Base-by-base conservation (phyloP, 2,113 vertebrate species). In the Hassar affinis region DNA sequence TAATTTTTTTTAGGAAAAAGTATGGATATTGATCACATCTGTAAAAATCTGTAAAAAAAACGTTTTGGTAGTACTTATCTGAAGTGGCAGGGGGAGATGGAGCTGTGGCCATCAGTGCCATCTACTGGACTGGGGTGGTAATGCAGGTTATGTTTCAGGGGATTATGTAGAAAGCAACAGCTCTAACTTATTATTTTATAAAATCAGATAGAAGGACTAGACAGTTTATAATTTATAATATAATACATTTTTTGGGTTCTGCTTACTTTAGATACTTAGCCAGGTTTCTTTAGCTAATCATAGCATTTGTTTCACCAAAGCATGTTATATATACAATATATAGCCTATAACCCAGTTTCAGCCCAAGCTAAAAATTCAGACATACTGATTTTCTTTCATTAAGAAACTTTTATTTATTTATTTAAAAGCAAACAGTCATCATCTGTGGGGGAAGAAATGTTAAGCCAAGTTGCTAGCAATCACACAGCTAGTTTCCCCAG, bases 61-160 rank as follows among this genome's bases (percentile, higher is more conserved):
- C n/a, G n/a, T 64, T 61, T 66, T 17, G 14, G 57, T n/a, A 59
- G 57, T 68, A 51, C 6, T 74, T 75, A 33, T 75, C 72, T 75
- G 45, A 49, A 72, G 69, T 27, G 27, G 8, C 17, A 76, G 27
- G 8, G 17, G 6, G 7, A 20, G 17, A 76, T 76, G 9, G 27
- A 35, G 30, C 1, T 54, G 45, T 20, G 52, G 2, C 9, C 45
- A 51, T 75, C 27, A 75, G 1, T 75, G 71, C 71, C 71, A 75
- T 75, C 71, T 52, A 51, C n/a, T 75, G 71, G 71, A n/a, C 15
- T 52, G n/a, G 71, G 27, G 47, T 30, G n/a, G 71, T 30, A 27
- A n/a, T 51, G 15, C 27, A 52, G 9, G 45, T 33, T 52, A 30
- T 18, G 7, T 18, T 51, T 30, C 8, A 30, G 2, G 11, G n/a